Evolutionary conservation across 2,113 vertebrate genomes (phyloP), one percentile per base, ranked within the genome.

Genomic region (Centropus bengalensis): DNA sequence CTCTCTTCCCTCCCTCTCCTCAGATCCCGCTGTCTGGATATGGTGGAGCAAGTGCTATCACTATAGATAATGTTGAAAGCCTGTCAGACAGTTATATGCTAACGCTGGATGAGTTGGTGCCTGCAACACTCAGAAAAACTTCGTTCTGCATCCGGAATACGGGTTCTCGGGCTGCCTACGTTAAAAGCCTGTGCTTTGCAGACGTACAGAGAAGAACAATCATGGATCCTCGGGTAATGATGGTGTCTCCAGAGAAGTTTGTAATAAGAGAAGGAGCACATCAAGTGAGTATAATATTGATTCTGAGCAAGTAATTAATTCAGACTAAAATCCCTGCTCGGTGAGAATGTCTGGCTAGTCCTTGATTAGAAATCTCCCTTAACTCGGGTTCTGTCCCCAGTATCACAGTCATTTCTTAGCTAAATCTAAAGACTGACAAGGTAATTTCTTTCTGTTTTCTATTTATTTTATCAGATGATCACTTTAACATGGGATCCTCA

Each of bases 1-100:
- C 38, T 51, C 24, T 8, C 6, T 36, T 9, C 17, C 13, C 7
- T 10, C 10, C 7, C 8, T 26, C 22, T 6, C 3, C 19, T 47
- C 62, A 98, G 99, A 99, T 99, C 97, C 99, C 99, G 1, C 98
- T 99, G 63, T 99, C 99, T 45, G 99, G 99, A 91, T 99, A 99
- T 70, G 99, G 99, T 80, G 99, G 99, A 95, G 98, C 98, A 88
- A 99, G 99, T 96, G 99, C 98, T 91, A 95, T 99, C 81, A 99
- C 98, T 96, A 96, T 99, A 95, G 99, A 99, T 97, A 98, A 99
- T 22, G 98, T 99, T 94, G 98, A 98, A 96, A 99, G 99, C 60
- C 95, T 98, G 42, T 98, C 98, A 10, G 98, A 98, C 24, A 98
- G 98, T 60, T 99, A 99, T 71, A 94, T 99, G 91, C 90, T 99